Evolutionary conservation across 2,797 vertebrate genomes (phyloP).

Genomic region (Chloroceryle amazona): DNA sequence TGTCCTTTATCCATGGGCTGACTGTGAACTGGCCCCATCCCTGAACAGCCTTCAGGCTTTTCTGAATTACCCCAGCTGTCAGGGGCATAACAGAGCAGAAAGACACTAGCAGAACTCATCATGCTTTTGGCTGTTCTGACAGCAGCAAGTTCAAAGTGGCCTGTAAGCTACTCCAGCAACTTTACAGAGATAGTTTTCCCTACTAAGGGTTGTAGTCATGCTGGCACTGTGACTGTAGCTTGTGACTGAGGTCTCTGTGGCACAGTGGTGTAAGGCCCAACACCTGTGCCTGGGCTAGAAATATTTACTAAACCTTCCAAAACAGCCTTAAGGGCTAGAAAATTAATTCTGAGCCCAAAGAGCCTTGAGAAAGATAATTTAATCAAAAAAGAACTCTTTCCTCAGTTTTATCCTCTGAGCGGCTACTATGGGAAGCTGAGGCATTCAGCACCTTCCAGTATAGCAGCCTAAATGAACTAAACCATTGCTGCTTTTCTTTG

Average conservation of each 20-base stretch:
- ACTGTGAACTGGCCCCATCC: too few species aligned
- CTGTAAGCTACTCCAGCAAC: neutral
- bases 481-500: neutral
- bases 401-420: neutral
- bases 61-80: neutral
- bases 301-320: neutral
- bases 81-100: neutral
- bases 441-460: neutral
- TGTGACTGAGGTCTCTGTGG: accelerated
- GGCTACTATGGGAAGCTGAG: neutral
- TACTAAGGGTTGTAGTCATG: neutral
- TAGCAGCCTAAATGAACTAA: neutral
- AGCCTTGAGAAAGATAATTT: neutral
- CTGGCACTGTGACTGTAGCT: neutral
- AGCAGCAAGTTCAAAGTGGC: neutral
- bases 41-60: neutral
- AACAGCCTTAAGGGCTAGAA: neutral
- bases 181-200: neutral
- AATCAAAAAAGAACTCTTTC: neutral
- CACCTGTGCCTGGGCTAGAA: neutral
- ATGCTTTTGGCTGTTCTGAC: neutral
- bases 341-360: neutral
- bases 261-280: neutral
- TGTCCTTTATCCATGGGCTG: neutral
- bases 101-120: neutral